phyloP scores from a whole-genome alignment of 2,113 vertebrate species.

The Heterotilapia buettikoferi region DNA sequence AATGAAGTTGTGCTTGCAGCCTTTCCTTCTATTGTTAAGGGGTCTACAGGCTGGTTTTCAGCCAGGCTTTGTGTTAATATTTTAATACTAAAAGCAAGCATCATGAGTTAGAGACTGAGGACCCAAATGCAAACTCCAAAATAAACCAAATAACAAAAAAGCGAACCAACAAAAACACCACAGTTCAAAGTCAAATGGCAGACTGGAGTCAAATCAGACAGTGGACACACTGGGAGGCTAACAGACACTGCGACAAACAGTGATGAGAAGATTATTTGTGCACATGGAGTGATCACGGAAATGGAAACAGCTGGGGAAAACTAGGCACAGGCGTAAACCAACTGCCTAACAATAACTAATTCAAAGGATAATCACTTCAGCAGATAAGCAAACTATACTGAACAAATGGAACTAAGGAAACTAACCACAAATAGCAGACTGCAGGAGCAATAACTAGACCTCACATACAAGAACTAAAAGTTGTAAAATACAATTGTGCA shows the following conservation, averaged over 20 bases:
- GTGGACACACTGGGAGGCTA: neutral
- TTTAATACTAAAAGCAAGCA: neutral
- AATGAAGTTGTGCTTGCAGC: neutral
- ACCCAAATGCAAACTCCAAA: neutral
- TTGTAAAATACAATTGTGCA: neutral
- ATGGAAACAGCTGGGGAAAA: neutral
- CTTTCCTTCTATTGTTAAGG: neutral
- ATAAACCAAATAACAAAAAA: neutral
- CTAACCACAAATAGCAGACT: neutral
- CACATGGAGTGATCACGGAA: neutral
- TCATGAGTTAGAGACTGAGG: neutral
- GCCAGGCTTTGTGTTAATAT: neutral
- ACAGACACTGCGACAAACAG: neutral
- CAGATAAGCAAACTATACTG: neutral
- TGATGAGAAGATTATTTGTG: neutral
- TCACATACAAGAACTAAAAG: neutral
- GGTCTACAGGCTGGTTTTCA: neutral
- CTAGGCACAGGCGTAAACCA: neutral
- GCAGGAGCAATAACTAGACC: neutral
- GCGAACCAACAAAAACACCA: neutral
- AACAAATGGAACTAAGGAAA: neutral
- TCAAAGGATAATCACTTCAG: neutral
- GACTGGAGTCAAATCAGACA: neutral
- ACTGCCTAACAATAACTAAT: neutral
- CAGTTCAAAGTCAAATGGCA: neutral